Evolutionary conservation across 2,888 invertebrate species (phyloP), one percentile per base, ranked within the genome.

Genomic region (Heteropelma amictum): DNA sequence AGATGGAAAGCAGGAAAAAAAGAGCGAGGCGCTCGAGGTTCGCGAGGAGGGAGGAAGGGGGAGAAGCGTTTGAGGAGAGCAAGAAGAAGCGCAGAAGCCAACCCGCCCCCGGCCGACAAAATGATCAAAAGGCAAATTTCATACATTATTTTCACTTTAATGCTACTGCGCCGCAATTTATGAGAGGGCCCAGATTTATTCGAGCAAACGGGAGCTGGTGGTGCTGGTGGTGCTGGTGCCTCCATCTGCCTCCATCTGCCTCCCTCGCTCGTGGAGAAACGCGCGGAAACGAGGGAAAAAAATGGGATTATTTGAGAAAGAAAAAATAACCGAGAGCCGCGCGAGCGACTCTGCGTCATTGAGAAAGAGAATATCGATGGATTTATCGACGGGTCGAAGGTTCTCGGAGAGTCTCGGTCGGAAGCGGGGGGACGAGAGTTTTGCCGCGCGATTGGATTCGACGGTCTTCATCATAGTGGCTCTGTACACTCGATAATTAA

Each of bases 101-200:
- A 83, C 82, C 83, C 78, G 86, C 87, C 87, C 84, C 84, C 85
- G 87, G 87, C 87, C 85, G 81, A 84, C 85, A 87, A 87, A 87
- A 87, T 87, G 86, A 87, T 87, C 87, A 87, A 87, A 87, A 87
- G 84, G 86, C 85, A 87, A 87, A 87, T 87, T 87, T 87, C 87
- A 86, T 87, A 87, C 86, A 87, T 87, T 87, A 87, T 87, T 87
- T 87, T 87, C 87, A 87, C 87, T 87, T 87, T 87, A 87, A 87
- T 86, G 87, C 87, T 87, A 87, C 87, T 86, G 87, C 87, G 86
- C 87, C 86, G 85, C 84, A 87, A 87, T 87, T 87, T 87, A 87
- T 86, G 87, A 82, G 82, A 83, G 87, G 84, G 84, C 81, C 83
- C 78, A 83, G 86, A 87, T 87, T 87, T 87, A 87, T 87, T 85